These are phyloP conservation scores for Brachymystax lenok DNA, from an alignment of 2,797 vertebrate species.

Conservation along the genomic window DNA sequence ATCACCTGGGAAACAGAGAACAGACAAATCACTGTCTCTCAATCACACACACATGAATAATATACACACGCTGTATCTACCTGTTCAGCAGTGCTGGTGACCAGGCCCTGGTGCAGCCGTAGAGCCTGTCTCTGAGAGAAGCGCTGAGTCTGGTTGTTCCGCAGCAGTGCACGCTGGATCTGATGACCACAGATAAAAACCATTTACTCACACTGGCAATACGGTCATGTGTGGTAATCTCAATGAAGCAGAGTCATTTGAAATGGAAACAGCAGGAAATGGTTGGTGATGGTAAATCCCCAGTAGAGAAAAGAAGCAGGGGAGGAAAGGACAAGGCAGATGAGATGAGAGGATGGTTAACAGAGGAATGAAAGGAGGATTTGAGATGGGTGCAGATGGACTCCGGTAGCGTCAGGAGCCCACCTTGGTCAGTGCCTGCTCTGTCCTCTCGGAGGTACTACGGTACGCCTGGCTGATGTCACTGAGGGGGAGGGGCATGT, in stretches of 20 bases:
- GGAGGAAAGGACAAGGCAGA: constrained; percentile 26
- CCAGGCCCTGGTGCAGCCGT: constrained; percentile 88
- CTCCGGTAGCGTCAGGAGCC: background rate
- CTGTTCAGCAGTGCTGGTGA: constrained; percentile 93
- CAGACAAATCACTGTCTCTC: too few relatives aligned
- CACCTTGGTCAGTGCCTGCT: constrained; percentile 89
- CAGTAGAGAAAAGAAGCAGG: constrained; percentile 18
- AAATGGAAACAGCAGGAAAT: constrained; percentile 18
- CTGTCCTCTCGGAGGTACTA: constrained; percentile 83
- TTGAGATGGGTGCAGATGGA: background rate
- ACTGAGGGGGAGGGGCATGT: constrained; percentile 89
- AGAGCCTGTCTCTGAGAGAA: constrained; percentile 91
- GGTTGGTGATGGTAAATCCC: constrained; percentile 20
- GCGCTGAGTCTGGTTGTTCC: constrained; percentile 90
- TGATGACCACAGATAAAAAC: constrained; percentile 44
- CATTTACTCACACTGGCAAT: background rate
- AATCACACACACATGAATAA: too few relatives aligned
- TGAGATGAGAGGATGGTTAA: constrained; percentile 38
- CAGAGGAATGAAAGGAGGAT: constrained; percentile 7
- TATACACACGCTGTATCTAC: constrained; percentile 34
- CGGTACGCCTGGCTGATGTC: constrained; percentile 89
- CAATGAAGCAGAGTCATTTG: constrained; percentile 8
- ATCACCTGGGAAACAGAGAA: constrained; percentile 79
- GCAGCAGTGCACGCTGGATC: constrained; percentile 89
- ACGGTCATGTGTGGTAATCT: too few relatives aligned